phyloP scores from a whole-genome alignment of 2,797 vertebrate species.

The Oreonectes daqikongensis region DNA sequence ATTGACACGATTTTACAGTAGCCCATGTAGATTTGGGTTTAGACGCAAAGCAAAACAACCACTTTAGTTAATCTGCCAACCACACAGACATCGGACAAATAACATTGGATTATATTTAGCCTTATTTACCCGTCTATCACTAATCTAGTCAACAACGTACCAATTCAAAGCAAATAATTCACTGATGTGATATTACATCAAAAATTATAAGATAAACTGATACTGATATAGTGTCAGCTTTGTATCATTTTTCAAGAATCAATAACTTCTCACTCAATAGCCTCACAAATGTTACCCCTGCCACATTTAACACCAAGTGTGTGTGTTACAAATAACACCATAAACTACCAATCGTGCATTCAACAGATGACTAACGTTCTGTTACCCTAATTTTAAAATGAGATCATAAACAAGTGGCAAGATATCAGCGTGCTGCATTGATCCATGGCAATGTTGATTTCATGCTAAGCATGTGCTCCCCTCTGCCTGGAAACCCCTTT shows the following conservation, averaged over 20 bases:
- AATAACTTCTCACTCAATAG: not conserved
- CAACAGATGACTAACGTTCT: not conserved
- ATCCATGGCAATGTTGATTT: slow-evolving; percentile 40
- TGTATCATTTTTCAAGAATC: not conserved
- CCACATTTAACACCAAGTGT: not conserved
- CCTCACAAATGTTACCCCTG: not conserved
- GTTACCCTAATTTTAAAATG: not conserved
- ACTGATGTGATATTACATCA: too few species aligned
- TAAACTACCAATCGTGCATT: not conserved
- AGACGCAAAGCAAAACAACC: not conserved
- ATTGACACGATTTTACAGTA: not conserved
- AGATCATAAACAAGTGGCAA: slow-evolving; percentile 10
- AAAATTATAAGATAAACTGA: too few species aligned
- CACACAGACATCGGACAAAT: not conserved
- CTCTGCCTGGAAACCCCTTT: slow-evolving; percentile 38
- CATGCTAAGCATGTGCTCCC: slow-evolving; percentile 42
- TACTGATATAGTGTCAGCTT: too few species aligned
- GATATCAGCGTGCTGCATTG: slow-evolving; percentile 15
- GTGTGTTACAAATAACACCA: not conserved
- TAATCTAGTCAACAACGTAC: not conserved
- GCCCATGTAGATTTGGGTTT: not conserved
- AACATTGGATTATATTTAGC: not conserved
- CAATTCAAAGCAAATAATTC: not conserved
- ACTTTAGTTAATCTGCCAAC: not conserved
- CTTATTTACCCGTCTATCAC: not conserved